Evolutionary conservation across 30 jellyfish, hydroid and myxozoan genomes (phyloP), one percentile per base, ranked within the genome.

Genomic region (Chrysaora quinquecirrha): DNA sequence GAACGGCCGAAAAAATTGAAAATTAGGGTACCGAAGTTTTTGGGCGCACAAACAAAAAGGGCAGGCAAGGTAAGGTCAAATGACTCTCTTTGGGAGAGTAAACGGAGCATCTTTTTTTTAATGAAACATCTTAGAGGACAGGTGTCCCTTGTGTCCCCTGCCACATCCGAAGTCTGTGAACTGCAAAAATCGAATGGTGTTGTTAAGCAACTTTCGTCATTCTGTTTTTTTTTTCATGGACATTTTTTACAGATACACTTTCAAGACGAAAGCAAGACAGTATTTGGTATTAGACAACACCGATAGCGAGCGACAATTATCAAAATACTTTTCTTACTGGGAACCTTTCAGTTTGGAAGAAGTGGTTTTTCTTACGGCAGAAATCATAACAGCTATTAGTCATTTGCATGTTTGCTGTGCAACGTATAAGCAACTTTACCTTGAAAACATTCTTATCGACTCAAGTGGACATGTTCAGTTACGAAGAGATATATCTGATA

Each of bases 401-500:
- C 74, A 70, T 20, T 86, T 89, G 19, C 95, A 89, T 30, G 69
- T 76, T 0, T 49, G 58, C 47, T 50, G 71, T 49, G 63, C 82
- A 29, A 60, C 80, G 0, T 89, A 89, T 58, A 65, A 75, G 48
- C 34, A 56, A 0, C 43, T 89, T 10, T 43, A 34, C 73, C 72
- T 62, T 34, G 88, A 77, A 47, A 77, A 82, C 71, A 66, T 89
- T 1, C 54, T 31, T 19, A 68, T 89, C 31, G 97, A 89, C 61
- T 30, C 34, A 49, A 35, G 83, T 23, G 94, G 97, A 1, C 97
- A 89, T 64, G 94, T 89, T 49, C 67, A 30, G 34, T 62, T 89
- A 62, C 38, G 49, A 24, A 32, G 97, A 58, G 85, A 82, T 1
- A 28, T 82, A 50, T 47, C 29, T 20, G 75, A 50, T 18, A 72